Evolutionary conservation across 2,888 invertebrate genomes (phyloP), one percentile per base, ranked within the genome.

Genomic region (Rugalucina vietnamica): DNA sequence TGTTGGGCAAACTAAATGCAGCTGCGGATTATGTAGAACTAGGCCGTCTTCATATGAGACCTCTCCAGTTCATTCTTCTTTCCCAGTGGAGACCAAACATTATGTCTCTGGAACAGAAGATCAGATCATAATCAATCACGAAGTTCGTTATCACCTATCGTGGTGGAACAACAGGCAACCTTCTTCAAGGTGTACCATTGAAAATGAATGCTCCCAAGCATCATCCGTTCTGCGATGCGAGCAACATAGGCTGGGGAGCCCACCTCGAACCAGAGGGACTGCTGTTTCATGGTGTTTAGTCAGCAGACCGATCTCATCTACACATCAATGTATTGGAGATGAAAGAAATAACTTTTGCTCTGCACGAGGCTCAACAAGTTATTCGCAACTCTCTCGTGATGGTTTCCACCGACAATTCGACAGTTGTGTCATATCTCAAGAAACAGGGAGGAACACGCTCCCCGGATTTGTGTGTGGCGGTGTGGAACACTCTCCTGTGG

Each of bases 11-110:
- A 24, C 54, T 77, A 12, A 77, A 65, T 24, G 70, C 73, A n/a
- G 24, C 71, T 12, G 72, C 77, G 24, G 81, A 29, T 81, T n/a
- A 43, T 76, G 37, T 54, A 36, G 0, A n/a, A n/a, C 71, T 76
- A 21, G 76, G 76, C 34, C n/a, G 71, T 18, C 71, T 81, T 18
- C 81, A 81, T 43, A 76, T 76, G 37, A 39, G 76, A n/a, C 76
- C 71, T 29, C 57, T 81, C 10, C 81, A 81, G 49, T 37, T 57
- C 10, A 43, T 18, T 12, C 18, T 43, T 43, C 10, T 43, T 43
- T 43, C 43, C 43, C n/a, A 43, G 21, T 54, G n/a, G 54, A n/a
- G 5, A 5, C 12, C 54, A 54, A 54, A 54, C 12, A n/a, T 12
- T 54, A 12, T 8, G 14, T 54, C 14, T 12, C 54, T n/a, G n/a